Percentiles rank a stretch among this genome's conserved stretches.
Evolutionary conservation across 2,888 invertebrate genomes (phyloP).

Genomic region (Azorinus chamasolen): DNA sequence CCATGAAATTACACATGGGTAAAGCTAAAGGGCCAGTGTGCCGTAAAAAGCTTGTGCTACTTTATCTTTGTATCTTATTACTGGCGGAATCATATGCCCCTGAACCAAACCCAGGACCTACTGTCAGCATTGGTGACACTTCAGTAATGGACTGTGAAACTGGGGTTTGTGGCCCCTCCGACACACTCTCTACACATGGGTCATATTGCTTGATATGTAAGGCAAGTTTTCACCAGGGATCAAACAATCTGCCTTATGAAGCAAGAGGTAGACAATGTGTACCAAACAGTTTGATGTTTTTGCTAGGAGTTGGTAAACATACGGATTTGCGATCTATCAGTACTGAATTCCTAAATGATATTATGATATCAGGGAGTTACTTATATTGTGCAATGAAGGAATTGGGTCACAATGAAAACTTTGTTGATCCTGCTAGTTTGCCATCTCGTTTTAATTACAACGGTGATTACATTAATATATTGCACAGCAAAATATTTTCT

Average conservation of each 20-base stretch:
- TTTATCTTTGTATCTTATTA: background rate
- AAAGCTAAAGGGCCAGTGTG: slow-evolving; percentile 4
- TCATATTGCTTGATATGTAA: no score
- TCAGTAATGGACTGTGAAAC: no score
- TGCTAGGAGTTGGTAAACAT: background rate
- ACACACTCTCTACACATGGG: no score
- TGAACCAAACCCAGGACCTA: no score
- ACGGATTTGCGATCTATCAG: background rate
- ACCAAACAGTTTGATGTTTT: background rate
- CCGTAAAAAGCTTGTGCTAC: background rate
- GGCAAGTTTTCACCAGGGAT: background rate
- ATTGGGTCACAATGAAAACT: background rate
- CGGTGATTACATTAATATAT: background rate
- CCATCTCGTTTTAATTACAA: background rate
- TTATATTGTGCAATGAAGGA: background rate
- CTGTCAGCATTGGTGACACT: no score
- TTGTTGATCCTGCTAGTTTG: background rate
- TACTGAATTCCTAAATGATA: background rate
- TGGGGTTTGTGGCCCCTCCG: no score
- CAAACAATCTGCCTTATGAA: background rate
- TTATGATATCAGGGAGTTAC: background rate
- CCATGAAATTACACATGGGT: background rate
- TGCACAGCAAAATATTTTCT: background rate
- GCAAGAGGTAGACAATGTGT: slow-evolving; percentile 1
- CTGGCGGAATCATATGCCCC: no score